Evolutionary conservation across 2,888 invertebrate genomes (phyloP).

Genomic region (Platycheirus albimanus): DNA sequence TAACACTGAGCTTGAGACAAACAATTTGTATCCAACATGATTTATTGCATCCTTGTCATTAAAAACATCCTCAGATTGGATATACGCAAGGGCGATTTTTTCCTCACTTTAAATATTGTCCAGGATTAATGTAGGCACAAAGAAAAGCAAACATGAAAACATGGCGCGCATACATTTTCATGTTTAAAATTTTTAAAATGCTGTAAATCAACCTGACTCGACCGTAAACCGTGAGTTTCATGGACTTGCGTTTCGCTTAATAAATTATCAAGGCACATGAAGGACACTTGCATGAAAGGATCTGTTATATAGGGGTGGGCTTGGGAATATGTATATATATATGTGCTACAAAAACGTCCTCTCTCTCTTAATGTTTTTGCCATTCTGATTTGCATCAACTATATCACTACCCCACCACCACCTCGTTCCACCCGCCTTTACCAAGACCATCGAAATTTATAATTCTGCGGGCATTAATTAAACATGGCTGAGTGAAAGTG

Average conservation of each 20-base stretch:
- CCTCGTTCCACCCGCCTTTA: not conserved
- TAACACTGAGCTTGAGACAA: not conserved
- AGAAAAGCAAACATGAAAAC: constrained; percentile 28
- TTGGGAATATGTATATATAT: constrained; percentile 10
- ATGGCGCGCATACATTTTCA: constrained; percentile 46
- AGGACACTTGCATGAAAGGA: constrained; percentile 33
- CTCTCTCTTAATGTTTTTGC: constrained; percentile 8
- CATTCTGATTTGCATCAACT: constrained; percentile 1
- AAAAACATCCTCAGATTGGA: constrained; percentile 8
- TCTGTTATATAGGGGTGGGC: constrained; percentile 9
- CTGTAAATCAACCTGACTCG: constrained; percentile 63
- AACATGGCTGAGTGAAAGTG: constrained; percentile 28
- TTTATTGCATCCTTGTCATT: constrained; percentile 1
- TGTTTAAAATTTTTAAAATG: constrained; percentile 65
- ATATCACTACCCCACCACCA: not conserved
- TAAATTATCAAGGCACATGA: constrained; percentile 38
- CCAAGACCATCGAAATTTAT: constrained; percentile 21
- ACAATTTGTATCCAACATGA: not conserved
- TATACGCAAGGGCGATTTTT: not conserved
- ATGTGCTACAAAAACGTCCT: not conserved
- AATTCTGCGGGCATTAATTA: constrained; percentile 38
- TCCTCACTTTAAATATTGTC: constrained; percentile 10
- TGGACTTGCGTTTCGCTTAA: constrained; percentile 16
- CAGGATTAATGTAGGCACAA: constrained; percentile 30
- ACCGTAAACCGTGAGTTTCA: constrained; percentile 17